Conservation (phyloP, 2,113 vertebrate genomes). For the Apeltes quadracus region DNA sequence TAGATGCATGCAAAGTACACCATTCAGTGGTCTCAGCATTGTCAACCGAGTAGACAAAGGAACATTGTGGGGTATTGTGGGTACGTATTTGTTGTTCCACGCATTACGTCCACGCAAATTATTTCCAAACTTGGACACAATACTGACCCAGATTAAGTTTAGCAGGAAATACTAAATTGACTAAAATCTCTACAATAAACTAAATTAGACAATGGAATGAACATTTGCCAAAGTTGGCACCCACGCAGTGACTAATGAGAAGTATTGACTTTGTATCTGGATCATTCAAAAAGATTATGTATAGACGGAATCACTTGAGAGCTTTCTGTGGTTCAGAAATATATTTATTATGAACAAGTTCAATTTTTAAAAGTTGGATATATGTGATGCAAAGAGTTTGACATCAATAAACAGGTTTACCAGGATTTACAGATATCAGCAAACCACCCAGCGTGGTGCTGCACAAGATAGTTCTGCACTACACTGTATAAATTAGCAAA, state of each 20-base stretch:
- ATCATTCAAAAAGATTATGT: background rate
- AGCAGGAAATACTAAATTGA: background rate
- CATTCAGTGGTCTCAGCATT: background rate
- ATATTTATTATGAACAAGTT: background rate
- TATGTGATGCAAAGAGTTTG: background rate
- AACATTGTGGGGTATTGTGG: background rate
- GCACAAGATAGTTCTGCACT: background rate
- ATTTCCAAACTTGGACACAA: background rate
- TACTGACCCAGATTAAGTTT: background rate
- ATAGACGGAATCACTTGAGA: background rate
- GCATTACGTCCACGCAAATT: conserved; percentile 1
- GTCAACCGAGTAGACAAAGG: background rate
- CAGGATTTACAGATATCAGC: too few species aligned
- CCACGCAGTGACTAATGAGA: background rate
- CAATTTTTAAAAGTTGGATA: background rate
- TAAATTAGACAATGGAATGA: background rate
- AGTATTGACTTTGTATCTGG: background rate
- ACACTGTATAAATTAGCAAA: background rate
- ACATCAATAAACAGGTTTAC: background rate
- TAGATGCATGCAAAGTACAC: background rate
- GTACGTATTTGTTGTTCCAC: conserved; percentile 24
- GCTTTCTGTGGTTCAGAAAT: background rate
- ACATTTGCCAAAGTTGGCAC: background rate
- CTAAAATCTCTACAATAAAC: background rate
- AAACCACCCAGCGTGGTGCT: conserved; percentile 1